Percentiles rank a stretch among this genome's conserved stretches.
These are phyloP conservation scores for Campoplex nolae DNA, from an alignment of 2,888 invertebrate species.

Conservation along the genomic window DNA sequence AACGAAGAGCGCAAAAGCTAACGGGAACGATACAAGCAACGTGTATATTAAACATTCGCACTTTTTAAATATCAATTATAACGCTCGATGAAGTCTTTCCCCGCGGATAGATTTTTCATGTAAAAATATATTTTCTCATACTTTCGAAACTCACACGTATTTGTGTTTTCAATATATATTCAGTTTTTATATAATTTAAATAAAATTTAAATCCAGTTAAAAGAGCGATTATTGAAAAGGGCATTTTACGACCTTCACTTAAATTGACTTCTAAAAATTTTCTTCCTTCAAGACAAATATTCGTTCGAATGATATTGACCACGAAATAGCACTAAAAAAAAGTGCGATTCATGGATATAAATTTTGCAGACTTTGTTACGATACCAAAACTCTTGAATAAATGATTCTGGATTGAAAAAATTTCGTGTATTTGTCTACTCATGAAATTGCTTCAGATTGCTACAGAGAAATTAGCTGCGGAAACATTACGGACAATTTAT, in stretches of 20 bases:
- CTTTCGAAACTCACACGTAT: neutral
- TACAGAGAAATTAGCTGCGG: neutral
- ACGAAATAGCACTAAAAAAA: neutral
- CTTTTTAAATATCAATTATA: constrained; percentile 45
- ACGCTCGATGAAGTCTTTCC: constrained; percentile 50
- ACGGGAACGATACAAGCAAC: constrained; percentile 42
- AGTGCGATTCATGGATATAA: neutral
- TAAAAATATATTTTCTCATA: constrained; percentile 5
- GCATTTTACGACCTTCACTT: neutral
- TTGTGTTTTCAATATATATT: neutral
- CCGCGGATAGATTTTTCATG: constrained; percentile 18
- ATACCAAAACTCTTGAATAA: neutral
- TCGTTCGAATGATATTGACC: neutral
- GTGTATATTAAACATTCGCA: constrained; percentile 57
- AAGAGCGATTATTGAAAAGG: neutral
- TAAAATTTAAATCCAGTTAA: neutral
- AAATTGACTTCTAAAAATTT: neutral
- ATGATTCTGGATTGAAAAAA: no score
- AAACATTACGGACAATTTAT: neutral
- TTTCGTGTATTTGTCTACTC: neutral
- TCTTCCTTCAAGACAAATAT: neutral
- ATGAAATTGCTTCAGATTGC: neutral
- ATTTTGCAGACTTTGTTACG: neutral
- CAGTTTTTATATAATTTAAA: neutral
- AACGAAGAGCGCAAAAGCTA: constrained; percentile 38